Conservation (phyloP, 2,888 invertebrate genomes). For the Apamea anceps region DNA sequence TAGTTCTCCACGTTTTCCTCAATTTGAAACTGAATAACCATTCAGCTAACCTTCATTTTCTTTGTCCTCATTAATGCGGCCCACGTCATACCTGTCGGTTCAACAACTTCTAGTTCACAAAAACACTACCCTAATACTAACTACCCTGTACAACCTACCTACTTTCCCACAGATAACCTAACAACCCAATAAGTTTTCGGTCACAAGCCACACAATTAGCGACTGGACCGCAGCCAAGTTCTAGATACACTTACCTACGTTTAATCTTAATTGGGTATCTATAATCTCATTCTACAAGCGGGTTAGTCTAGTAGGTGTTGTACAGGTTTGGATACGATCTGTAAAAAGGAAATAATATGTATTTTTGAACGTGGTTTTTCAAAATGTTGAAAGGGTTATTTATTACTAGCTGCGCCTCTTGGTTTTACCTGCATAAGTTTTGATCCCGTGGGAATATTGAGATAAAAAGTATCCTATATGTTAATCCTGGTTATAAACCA, state of each 20-base stretch:
- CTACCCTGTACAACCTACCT: neutral
- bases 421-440: too few species aligned
- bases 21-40: neutral
- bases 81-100: neutral
- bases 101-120: neutral
- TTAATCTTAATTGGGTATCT: conserved; percentile 34
- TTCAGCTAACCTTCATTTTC: neutral
- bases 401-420: too few species aligned
- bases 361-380: neutral
- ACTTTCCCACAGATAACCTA: neutral
- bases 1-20: neutral
- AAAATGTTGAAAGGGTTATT: neutral
- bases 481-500: too few species aligned
- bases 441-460: too few species aligned
- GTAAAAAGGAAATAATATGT: neutral
- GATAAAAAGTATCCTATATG: too few species aligned
- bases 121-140: conserved; percentile 6
- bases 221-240: conserved; percentile 41
- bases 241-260: conserved; percentile 46
- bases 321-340: neutral
- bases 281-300: conserved; percentile 18
- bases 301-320: neutral
- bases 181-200: conserved; percentile 41
- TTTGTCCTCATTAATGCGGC: neutral
- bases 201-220: conserved; percentile 43